A percentile compares a stretch with the other conserved stretches of the same genome.
Evolutionary conservation across 2,888 invertebrate genomes (phyloP).

Genomic region (Fabriciana adippe): DNA sequence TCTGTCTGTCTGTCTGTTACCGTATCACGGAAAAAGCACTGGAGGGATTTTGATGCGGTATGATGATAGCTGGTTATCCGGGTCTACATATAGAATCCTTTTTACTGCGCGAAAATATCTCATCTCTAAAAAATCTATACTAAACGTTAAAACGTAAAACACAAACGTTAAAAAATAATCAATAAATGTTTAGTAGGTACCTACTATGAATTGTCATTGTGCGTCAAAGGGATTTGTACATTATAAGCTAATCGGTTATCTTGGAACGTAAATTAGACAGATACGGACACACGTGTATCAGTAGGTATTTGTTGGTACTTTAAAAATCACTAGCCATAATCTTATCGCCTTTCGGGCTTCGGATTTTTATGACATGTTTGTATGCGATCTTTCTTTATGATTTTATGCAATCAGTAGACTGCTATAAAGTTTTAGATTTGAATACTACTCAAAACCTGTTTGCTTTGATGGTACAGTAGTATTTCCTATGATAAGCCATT

Average conservation of each 20-base stretch:
- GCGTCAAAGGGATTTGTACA: constrained; percentile 4
- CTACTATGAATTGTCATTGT: not conserved
- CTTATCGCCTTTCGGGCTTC: constrained; percentile 43
- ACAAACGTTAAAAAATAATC: not conserved
- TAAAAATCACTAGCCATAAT: constrained; percentile 45
- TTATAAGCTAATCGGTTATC: constrained; percentile 37
- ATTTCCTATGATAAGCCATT: too few species aligned
- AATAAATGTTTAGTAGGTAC: not conserved
- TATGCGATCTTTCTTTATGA: not conserved
- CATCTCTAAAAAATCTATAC: too few species aligned
- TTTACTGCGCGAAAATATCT: too few species aligned
- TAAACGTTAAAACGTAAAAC: too few species aligned
- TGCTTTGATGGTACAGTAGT: too few species aligned
- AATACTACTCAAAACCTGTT: too few species aligned
- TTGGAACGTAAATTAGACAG: constrained; percentile 45
- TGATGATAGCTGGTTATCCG: too few species aligned
- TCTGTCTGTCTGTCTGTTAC: too few species aligned
- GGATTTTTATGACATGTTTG: constrained; percentile 11
- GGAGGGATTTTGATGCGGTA: too few species aligned
- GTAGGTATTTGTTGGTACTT: constrained; percentile 40
- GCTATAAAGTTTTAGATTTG: not conserved
- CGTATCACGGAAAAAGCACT: too few species aligned
- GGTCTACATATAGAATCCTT: too few species aligned
- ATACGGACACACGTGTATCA: constrained; percentile 38
- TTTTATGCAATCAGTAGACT: not conserved